Base-by-base conservation (phyloP, 2,797 vertebrate species). In the Cossypha polioptera region DNA sequence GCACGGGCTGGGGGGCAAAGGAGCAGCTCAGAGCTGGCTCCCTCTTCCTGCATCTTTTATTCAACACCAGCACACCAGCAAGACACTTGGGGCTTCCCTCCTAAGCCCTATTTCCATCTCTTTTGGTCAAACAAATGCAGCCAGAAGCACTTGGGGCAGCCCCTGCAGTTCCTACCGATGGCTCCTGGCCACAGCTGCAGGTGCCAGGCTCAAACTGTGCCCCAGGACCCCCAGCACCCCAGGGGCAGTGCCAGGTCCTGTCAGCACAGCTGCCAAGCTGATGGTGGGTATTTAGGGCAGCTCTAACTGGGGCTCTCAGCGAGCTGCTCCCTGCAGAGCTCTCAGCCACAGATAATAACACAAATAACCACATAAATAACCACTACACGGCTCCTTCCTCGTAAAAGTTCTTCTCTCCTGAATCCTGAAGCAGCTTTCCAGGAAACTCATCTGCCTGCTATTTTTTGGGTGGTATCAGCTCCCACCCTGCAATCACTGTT, bases 151-250 rank as follows among this genome's bases (percentile, higher is more conserved):
- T 21, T 0, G 0, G 38, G 48, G 5, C 0, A 71, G 62, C 22
- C 66, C 66, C 42, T 29, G n/a, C 24, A 33, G 18, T 1, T 36
- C 63, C 84, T 11, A 7, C 9, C 7, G 25, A 6, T 2, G 15
- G 19, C 53, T 10, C 6, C 45, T 47, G 45, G 5, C 38, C 55
- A 19, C 31, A 31, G 80, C 40, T 8, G 40, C 47, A 16, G 40
- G 33, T 2, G 8, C 0, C 16, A 57, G 15, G 50, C 53, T 11
- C 3, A 5, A 13, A 3, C 0, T 10, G 24, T 15, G 40, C 48
- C 53, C 33, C 7, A 3, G 40, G 40, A 40, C 38, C 48, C 53
- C 33, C 7, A 3, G 0, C 16, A 40, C 38, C 38, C 45, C 62
- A 81, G 35, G 62, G 77, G 55, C 77, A 81, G 54, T 48, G 77